Evolutionary conservation across 1,140 invertebrate species (phyloP), one percentile per base, ranked within the genome.

Genomic region (Saccostrea glomerata): DNA sequence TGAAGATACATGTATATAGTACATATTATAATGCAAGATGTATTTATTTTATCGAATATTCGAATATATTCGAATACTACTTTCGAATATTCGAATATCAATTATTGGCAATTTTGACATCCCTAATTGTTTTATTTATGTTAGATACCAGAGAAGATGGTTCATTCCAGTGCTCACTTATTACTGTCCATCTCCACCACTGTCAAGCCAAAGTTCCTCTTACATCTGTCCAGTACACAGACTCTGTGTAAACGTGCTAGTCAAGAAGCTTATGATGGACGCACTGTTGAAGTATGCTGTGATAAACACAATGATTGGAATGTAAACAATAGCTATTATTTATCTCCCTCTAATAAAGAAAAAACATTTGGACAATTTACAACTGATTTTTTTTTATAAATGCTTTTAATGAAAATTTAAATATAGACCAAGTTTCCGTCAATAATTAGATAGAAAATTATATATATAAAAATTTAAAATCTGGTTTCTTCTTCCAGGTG

Each of bases 131-230:
- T 47, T 47, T 1, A 47, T 54, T 56, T 56, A 54, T 58, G 86
- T 58, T 91, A 94, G 94, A 93, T 95, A 40, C 95, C 95, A 56
- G 93, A 95, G 25, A 96, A 96, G 92, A 94, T 97, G 12, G 93
- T 96, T 55, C 96, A 96, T 92, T 96, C 96, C 58, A 96, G 96
- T 60, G 95, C 96, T 40, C 96, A 97, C 93, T 93, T 97, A 60
- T 93, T 97, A 3, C 94, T 96, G 89, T 96, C 96, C 6, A 91
- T 96, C 55, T 96, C 95, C 5, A 95, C 95, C 0, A 96, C 96
- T 91, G 94, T 97, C 0, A 95, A 96, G 86, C 96, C 96, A 58
- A 93, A 95, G 70, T 94, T 94, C 85, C 93, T 97, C 3, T 95
- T 96, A 92, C 94, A 95, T 55, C 91, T 96, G 84, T 91, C 94